Evolutionary conservation across 2,797 vertebrate genomes (phyloP).

Genomic region (Sebastes elongatus): DNA sequence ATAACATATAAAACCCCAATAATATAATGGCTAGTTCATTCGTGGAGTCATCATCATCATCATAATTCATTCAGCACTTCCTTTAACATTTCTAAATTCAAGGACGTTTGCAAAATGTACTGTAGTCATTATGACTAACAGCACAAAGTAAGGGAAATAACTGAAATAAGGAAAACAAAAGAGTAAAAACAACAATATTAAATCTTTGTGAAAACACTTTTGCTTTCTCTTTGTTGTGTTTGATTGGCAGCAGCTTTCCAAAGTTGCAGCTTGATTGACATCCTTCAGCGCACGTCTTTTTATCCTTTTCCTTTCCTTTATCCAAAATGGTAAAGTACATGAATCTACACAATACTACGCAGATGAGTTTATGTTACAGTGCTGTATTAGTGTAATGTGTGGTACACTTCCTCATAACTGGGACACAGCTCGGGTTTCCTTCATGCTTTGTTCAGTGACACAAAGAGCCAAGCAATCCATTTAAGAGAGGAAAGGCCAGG

Average conservation of each 20-base stretch:
- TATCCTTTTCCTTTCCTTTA: not conserved
- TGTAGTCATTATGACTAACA: not conserved
- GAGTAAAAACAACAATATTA: not conserved
- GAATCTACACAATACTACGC: not conserved
- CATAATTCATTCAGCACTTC: not conserved
- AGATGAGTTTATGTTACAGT: not conserved
- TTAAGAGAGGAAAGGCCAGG: constrained; percentile 42
- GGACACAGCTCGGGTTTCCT: not conserved
- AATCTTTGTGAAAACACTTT: not conserved
- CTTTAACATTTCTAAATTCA: not conserved
- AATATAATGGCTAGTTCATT: not conserved
- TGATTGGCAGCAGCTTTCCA: not conserved
- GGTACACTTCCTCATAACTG: not conserved
- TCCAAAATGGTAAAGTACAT: not conserved
- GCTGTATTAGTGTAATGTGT: not conserved
- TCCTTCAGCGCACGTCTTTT: not conserved
- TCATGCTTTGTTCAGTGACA: not conserved
- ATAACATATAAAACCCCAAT: not conserved
- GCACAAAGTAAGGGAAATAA: not conserved
- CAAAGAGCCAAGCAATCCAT: constrained; percentile 9
- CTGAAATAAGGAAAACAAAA: not conserved
- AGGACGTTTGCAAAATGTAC: not conserved
- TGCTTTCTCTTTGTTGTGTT: not conserved
- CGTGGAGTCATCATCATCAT: not conserved
- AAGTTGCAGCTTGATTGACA: not conserved